phyloP scores from a whole-genome alignment of 2,113 vertebrate species.

The Syngnathus floridae region DNA sequence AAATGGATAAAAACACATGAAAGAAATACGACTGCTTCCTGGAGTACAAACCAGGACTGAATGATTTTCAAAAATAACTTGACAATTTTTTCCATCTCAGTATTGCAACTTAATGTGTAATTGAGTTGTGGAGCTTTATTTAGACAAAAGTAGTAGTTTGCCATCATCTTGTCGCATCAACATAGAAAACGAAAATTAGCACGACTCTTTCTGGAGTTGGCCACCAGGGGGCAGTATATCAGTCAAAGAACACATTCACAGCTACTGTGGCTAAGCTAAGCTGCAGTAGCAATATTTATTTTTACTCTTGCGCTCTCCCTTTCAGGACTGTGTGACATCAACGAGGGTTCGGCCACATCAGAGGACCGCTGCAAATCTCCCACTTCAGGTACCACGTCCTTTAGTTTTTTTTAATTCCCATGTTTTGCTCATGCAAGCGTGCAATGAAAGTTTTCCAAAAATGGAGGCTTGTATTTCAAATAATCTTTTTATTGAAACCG shows the following conservation, averaged over 20 bases:
- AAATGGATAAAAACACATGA: constrained; percentile 3
- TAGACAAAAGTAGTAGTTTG: too few relatives aligned
- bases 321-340: constrained; percentile 93
- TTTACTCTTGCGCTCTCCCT: constrained; percentile 20
- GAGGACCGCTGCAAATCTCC: constrained; percentile 98
- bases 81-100: too few relatives aligned
- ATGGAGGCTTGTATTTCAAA: constrained; percentile 24
- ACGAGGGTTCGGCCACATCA: constrained; percentile 82
- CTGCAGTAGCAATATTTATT: neutral
- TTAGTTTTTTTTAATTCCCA: neutral
- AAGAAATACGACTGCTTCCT: neutral
- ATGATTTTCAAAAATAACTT: too few relatives aligned
- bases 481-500: constrained; percentile 15
- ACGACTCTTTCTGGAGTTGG: too few relatives aligned
- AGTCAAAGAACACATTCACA: too few relatives aligned
- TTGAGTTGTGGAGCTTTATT: too few relatives aligned
- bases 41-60: too few relatives aligned
- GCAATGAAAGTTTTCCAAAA: neutral
- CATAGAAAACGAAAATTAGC: too few relatives aligned
- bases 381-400: constrained; percentile 85
- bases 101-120: too few relatives aligned
- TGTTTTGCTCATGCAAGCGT: neutral
- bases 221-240: too few relatives aligned
- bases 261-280: too few relatives aligned
- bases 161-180: too few relatives aligned